Conservation (phyloP, 2,113 vertebrate species). For the Telmatochromis sp. region DNA sequence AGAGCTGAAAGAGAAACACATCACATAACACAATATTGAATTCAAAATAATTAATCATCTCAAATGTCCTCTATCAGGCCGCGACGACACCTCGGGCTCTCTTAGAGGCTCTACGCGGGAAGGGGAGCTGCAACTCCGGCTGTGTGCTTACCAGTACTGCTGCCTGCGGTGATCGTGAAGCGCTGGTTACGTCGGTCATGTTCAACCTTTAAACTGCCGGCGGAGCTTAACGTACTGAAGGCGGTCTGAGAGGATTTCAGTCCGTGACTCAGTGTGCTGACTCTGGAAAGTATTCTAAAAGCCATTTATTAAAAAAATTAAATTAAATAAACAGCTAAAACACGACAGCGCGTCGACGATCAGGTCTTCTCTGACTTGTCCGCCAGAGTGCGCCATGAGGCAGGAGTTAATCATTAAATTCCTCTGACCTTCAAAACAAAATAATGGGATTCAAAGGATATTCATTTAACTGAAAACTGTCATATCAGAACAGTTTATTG, state of each 20-base stretch:
- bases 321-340: not conserved
- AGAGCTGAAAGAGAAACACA: fast-evolving
- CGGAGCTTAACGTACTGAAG: not conserved
- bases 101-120: not conserved
- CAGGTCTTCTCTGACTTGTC: not conserved
- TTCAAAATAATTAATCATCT: fast-evolving
- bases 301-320: not conserved
- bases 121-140: not conserved
- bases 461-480: not conserved
- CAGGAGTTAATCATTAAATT: not conserved
- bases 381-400: not conserved
- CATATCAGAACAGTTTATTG: not conserved
- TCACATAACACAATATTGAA: fast-evolving
- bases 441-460: not conserved
- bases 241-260: not conserved
- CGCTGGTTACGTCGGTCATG: slow-evolving; percentile 55
- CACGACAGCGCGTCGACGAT: not conserved
- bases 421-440: not conserved
- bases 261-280: not conserved
- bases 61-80: not conserved
- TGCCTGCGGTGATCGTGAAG: slow-evolving; percentile 46
- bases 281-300: not conserved
- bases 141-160: slow-evolving; percentile 33
- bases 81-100: not conserved
- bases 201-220: slow-evolving; percentile 11